Evolutionary conservation across 2,888 invertebrate genomes (phyloP), one percentile per base, ranked within the genome.

Genomic region (Limenitis camilla): DNA sequence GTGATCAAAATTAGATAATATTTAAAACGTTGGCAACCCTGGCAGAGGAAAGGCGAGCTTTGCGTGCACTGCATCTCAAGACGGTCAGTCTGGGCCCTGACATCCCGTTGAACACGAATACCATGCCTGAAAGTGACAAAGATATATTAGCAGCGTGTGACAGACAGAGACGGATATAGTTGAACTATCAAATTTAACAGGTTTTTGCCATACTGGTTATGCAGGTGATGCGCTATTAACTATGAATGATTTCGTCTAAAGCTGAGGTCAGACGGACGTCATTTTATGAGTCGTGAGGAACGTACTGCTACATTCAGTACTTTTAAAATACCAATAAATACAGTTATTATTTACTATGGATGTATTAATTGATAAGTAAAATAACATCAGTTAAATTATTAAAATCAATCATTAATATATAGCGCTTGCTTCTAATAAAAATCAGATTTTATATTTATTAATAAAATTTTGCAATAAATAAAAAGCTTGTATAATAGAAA

Each of bases 21-120:
- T 40, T 35, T 40, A 30, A 30, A 38, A 43, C 19, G 46, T 49
- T 50, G 40, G 30, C 59, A 64, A 52, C 63, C 64, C 62, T 66
- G 39, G 5, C 40, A 57, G 61, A 61, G 60, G 50, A 65, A 64
- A 66, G 62, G 61, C 54, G 49, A 49, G 52, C 63, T 62, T 65
- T 63, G 64, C 68, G 62, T 67, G 69, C 50, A 65, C 62, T 48
- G 68, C 66, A 67, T 68, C 65, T 60, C 49, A 63, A 63, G 57
- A 53, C 40, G 56, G 56, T 56, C 56, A 53, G 53, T 53, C 53
- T 48, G 56, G 60, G 67, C 60, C 55, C 55, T 57, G 56, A 55
- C 64, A 60, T 71, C 69, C 69, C 68, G 71, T 69, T 71, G 67
- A 62, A 65, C 62, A 62, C 62, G 60, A 62, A 69, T 69, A 62